phyloP scores from a whole-genome alignment of 2,888 invertebrate species.

The Pheosia tremula region DNA sequence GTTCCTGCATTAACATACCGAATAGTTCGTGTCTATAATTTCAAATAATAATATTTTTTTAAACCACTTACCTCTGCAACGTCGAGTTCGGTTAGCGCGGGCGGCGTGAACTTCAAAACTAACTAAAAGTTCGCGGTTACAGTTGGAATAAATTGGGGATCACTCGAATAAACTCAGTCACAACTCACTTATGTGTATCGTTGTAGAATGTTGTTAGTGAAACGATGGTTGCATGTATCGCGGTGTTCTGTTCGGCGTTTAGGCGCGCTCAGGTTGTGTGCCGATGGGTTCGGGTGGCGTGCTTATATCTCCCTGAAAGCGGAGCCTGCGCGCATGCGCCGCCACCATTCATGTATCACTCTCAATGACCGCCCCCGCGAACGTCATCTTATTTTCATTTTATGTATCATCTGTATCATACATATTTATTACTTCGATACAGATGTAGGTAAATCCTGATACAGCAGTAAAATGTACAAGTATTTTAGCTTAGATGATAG shows the following conservation, averaged over 20 bases:
- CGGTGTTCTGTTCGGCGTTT: constrained; percentile 70
- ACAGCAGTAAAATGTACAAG: no score
- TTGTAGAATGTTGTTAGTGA: constrained; percentile 39
- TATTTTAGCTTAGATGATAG: no score
- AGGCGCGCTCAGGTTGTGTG: constrained; percentile 81
- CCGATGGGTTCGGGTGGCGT: constrained; percentile 61
- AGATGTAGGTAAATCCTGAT: no score
- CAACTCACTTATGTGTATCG: constrained; percentile 53
- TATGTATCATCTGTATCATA: constrained; percentile 18
- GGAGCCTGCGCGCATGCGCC: constrained; percentile 68
- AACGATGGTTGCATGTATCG: constrained; percentile 31
- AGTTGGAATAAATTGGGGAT: constrained; percentile 42
- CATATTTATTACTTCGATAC: background rate
- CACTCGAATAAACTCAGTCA: constrained; percentile 58
- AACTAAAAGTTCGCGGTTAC: constrained; percentile 55
- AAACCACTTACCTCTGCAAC: constrained; percentile 36
- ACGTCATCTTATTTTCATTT: constrained; percentile 53
- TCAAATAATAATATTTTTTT: constrained; percentile 20
- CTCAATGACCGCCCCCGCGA: constrained; percentile 78
- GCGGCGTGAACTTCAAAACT: constrained; percentile 62
- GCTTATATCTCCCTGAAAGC: constrained; percentile 73
- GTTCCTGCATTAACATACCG: no score
- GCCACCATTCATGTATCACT: constrained; percentile 70
- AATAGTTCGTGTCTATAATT: constrained; percentile 15
- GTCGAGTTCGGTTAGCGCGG: constrained; percentile 40